Conservation (phyloP, 1,140 invertebrate species). For the Helicoverpa zea region DNA sequence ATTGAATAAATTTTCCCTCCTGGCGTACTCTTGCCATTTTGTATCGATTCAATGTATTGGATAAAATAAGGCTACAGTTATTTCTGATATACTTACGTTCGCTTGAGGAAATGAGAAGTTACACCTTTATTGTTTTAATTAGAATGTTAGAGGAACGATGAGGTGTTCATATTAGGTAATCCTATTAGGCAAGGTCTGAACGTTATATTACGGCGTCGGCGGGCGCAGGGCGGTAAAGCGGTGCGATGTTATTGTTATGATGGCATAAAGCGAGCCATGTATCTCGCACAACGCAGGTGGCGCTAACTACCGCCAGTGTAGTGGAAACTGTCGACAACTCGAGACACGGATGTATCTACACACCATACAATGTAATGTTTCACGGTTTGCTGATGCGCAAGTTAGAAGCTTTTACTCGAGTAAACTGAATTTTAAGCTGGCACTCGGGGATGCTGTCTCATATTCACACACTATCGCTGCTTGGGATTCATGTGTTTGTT, state of each 20-base stretch:
- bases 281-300: slow-evolving; percentile 60
- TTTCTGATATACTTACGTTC: slow-evolving; percentile 53
- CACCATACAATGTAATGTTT: slow-evolving; percentile 56
- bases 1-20: slow-evolving; percentile 78
- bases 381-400: slow-evolving; percentile 49
- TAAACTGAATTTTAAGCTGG: slow-evolving; percentile 52
- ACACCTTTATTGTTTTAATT: slow-evolving; percentile 26
- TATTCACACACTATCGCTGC: not conserved
- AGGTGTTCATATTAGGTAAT: slow-evolving; percentile 47
- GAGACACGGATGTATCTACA: slow-evolving; percentile 48
- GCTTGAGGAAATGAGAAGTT: slow-evolving; percentile 2
- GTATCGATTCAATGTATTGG: slow-evolving; percentile 66
- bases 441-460: not conserved
- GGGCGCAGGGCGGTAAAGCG: slow-evolving; percentile 47
- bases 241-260: slow-evolving; percentile 62
- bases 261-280: slow-evolving; percentile 59
- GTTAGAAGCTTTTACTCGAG: slow-evolving; percentile 49
- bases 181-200: slow-evolving; percentile 49
- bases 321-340: slow-evolving; percentile 56
- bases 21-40: slow-evolving; percentile 69
- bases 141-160: slow-evolving; percentile 21
- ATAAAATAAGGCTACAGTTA: slow-evolving; percentile 61
- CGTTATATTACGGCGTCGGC: slow-evolving; percentile 42
- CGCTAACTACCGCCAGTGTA: slow-evolving; percentile 59
- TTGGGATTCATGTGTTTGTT: slow-evolving; percentile 1